Conservation (phyloP, 1,140 invertebrate species). For the Leptinotarsa lineolata region DNA sequence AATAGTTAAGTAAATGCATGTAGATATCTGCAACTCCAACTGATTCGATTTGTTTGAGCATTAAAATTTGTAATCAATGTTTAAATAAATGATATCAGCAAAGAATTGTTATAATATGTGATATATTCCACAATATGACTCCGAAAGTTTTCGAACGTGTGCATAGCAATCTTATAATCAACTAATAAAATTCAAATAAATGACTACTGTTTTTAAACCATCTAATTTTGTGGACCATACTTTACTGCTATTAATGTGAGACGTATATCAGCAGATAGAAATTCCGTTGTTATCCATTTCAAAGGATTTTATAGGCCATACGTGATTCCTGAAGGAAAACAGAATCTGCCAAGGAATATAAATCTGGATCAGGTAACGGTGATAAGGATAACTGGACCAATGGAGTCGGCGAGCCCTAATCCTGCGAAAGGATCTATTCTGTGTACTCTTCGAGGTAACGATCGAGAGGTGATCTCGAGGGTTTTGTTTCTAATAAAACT, state of each 20-base stretch:
- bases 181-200: no score
- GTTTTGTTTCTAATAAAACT: slow-evolving; percentile 1
- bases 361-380: neutral
- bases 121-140: no score
- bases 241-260: neutral
- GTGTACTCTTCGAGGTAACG: neutral
- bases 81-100: no score
- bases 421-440: slow-evolving; percentile 7
- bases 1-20: no score
- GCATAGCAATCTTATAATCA: no score
- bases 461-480: neutral
- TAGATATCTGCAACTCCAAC: no score
- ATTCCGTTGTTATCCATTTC: neutral
- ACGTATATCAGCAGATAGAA: neutral
- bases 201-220: neutral
- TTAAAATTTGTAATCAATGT: no score
- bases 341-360: slow-evolving; percentile 5
- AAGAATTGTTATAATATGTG: no score
- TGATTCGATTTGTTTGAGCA: no score
- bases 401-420: slow-evolving; percentile 16
- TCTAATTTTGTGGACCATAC: neutral
- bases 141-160: no score
- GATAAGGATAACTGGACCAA: slow-evolving; percentile 20
- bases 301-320: slow-evolving; percentile 6
- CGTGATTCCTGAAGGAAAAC: slow-evolving; percentile 2